A percentile compares a stretch with the other conserved stretches of the same genome.
Evolutionary conservation across 2,888 invertebrate species (phyloP).

Genomic region (Drosophila paranaensis): DNA sequence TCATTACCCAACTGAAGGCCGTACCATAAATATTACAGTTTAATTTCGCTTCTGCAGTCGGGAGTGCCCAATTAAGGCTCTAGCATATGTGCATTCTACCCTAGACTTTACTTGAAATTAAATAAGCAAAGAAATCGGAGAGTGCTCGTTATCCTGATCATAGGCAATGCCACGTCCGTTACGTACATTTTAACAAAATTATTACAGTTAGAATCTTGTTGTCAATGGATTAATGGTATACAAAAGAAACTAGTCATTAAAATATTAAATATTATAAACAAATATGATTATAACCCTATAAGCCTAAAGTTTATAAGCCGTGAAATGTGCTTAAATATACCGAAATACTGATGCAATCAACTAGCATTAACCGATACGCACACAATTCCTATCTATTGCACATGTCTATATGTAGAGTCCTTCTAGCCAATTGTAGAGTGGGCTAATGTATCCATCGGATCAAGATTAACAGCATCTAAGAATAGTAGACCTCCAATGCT

Average conservation of each 20-base stretch:
- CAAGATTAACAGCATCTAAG: slow-evolving; percentile 41
- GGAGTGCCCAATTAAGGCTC: not conserved
- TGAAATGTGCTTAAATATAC: not conserved
- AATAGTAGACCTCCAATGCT: slow-evolving; percentile 45
- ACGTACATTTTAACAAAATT: no score
- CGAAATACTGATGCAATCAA: not conserved
- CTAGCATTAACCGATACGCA: not conserved
- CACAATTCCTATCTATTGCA: no score
- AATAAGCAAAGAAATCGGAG: not conserved
- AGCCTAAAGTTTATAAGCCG: not conserved
- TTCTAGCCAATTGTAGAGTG: slow-evolving; percentile 16
- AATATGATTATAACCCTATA: no score
- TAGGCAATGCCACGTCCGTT: no score
- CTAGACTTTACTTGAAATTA: not conserved
- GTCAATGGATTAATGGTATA: no score
- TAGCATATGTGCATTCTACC: no score
- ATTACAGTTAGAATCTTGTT: no score
- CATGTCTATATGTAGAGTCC: not conserved
- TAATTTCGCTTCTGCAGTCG: not conserved
- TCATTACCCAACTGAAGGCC: not conserved
- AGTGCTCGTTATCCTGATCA: no score
- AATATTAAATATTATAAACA: no score
- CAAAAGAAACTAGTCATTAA: no score
- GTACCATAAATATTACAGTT: slow-evolving; percentile 34
- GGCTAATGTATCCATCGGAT: slow-evolving; percentile 8